Conservation (phyloP, 2,888 invertebrate species). For the Drosophila affinis region DNA sequence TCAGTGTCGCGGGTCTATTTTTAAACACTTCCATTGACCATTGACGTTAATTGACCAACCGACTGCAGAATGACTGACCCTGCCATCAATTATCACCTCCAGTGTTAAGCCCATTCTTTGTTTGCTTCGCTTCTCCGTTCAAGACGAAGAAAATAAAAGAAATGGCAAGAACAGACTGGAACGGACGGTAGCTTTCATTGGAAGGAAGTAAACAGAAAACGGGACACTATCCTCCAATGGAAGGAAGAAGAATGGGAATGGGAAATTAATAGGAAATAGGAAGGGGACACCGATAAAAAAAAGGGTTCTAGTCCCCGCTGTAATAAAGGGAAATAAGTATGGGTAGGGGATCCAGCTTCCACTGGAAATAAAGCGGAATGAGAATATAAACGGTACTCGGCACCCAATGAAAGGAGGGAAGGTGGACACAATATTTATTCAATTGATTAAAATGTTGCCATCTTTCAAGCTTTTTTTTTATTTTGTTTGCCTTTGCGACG, state of each 20-base stretch:
- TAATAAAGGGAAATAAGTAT: not conserved
- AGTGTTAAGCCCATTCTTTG: constrained; percentile 27
- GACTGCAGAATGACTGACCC: constrained; percentile 16
- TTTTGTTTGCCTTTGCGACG: constrained; percentile 32
- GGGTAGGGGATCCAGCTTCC: not conserved
- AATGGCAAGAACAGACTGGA: not conserved
- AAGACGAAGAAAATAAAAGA: not conserved
- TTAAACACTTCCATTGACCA: constrained; percentile 14
- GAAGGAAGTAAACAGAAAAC: not conserved
- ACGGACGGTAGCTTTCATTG: not conserved
- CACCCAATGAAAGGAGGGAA: not conserved
- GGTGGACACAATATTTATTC: constrained; percentile 59
- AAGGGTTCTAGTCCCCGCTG: not conserved
- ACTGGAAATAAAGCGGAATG: too few species aligned
- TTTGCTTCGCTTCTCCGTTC: not conserved
- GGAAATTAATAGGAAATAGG: not conserved
- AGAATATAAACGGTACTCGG: too few species aligned
- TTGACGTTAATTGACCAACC: constrained; percentile 44
- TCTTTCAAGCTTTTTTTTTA: constrained; percentile 4
- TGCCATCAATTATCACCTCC: constrained; percentile 39
- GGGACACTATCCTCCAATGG: not conserved
- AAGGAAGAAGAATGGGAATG: not conserved
- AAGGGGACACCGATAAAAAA: not conserved
- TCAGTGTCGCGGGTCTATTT: constrained; percentile 31
- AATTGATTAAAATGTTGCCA: constrained; percentile 58